Conservation (phyloP, 2,888 invertebrate species). For the Keiferia lycopersicella region DNA sequence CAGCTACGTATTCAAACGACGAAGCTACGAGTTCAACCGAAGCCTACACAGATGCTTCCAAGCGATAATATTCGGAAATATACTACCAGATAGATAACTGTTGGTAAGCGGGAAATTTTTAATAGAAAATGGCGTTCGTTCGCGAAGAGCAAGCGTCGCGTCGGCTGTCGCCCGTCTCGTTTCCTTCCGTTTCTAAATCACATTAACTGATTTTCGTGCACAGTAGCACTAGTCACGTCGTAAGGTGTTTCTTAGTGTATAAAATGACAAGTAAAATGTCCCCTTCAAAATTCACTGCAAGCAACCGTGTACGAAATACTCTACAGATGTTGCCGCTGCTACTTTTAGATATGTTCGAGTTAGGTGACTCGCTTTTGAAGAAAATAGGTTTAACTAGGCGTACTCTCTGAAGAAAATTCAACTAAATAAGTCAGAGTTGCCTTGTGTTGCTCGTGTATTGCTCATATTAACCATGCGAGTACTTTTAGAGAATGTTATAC, state of each 20-base stretch:
- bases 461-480: no score
- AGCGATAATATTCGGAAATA: no score
- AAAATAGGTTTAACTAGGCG: not conserved
- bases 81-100: not conserved
- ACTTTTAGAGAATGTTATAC: no score
- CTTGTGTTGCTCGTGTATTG: no score
- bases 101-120: not conserved
- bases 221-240: not conserved
- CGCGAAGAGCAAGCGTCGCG: not conserved
- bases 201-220: conserved; percentile 10
- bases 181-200: conserved; percentile 19
- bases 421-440: not conserved
- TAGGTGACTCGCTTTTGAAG: not conserved
- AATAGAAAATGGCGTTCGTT: conserved; percentile 1
- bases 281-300: not conserved
- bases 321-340: not conserved
- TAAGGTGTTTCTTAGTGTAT: not conserved
- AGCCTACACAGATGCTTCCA: no score
- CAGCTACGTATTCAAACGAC: no score
- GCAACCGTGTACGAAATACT: not conserved
- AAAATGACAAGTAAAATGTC: not conserved
- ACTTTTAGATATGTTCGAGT: not conserved
- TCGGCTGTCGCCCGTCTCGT: conserved; percentile 1
- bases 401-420: no score
- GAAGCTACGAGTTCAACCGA: no score